Evolutionary conservation across 2,113 vertebrate genomes (phyloP), one percentile per base, ranked within the genome.

Genomic region (Trochalopteron elliotii): DNA sequence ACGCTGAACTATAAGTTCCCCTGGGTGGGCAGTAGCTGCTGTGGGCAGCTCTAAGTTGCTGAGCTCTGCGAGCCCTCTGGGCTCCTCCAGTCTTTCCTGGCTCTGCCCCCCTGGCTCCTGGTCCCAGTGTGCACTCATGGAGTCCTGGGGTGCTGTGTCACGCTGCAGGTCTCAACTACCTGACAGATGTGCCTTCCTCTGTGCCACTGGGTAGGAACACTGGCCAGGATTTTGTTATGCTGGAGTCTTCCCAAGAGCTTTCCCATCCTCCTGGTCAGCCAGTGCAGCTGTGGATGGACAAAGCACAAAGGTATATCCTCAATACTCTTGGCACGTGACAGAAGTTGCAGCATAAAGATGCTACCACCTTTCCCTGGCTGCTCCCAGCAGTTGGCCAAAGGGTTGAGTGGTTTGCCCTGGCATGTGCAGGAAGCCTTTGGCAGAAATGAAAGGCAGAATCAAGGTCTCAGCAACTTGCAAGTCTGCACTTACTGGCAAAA

Each of bases 271-370:
- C 86, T 12, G 71, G 49, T 27, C 60, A 63, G n/a, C 15, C 39
- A 15, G 47, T 6, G 10, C 0, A 1, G 69, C 81, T 31, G 82
- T 9, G 2, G 68, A 7, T 2, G 31, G 84, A 56, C 7, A 6
- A 35, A 59, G 92, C 53, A 25, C 30, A 6, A 53, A 31, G 28
- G 60, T 23, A 22, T 25, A 14, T 23, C 35, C 56, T 67, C 2
- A 4, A 37, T 56, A 1, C 59, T 39, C n/a, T 14, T 2, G 7
- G 81, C 64, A 45, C 0, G 0, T n/a, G 56, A 42, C 56, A 42
- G 78, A 75, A 33, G 22, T 4, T 37, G 39, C 52, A 50, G 85
- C 0, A 0, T 39, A 6, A 67, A 60, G 67, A 47, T 35, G 61
- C 78, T 82, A 60, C 61, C 11, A 3, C 47, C 69, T 71, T 90